phyloP scores from a whole-genome alignment of 2,113 vertebrate species.

The Malaclemys terrapin region DNA sequence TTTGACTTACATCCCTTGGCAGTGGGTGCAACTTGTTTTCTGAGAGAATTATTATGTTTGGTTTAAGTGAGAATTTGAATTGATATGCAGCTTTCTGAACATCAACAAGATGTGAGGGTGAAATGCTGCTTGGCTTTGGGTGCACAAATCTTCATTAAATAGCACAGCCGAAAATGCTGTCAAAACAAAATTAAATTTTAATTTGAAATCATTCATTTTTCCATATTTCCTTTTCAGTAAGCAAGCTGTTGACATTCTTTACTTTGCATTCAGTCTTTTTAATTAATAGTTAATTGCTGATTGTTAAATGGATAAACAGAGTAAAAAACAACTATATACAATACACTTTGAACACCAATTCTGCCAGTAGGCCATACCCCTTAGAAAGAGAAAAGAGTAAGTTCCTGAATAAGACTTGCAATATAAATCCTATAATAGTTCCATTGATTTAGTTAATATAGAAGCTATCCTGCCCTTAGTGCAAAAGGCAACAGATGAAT shows the following conservation, averaged over 20 bases:
- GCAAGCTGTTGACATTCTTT: background rate
- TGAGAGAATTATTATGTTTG: background rate
- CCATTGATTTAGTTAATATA: background rate
- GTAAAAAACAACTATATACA: background rate
- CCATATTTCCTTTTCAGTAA: background rate
- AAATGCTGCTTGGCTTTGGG: background rate
- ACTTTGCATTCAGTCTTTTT: background rate
- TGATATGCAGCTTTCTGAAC: fast-evolving
- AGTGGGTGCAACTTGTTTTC: background rate
- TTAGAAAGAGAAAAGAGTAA: background rate
- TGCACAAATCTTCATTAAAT: background rate
- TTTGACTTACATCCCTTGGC: background rate
- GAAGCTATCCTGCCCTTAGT: background rate
- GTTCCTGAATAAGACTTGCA: background rate
- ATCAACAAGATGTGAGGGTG: fast-evolving
- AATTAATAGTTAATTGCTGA: background rate
- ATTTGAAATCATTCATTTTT: background rate
- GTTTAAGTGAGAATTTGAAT: fast-evolving
- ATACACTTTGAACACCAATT: background rate
- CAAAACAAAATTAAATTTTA: background rate
- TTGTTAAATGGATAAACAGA: background rate
- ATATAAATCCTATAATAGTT: background rate
- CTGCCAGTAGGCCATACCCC: background rate
- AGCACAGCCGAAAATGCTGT: background rate
- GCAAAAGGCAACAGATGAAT: background rate